A percentile compares a stretch with the other conserved stretches of the same genome.
phyloP scores from a whole-genome alignment of 2,113 vertebrate genomes.

The Cinclus mexicanus region DNA sequence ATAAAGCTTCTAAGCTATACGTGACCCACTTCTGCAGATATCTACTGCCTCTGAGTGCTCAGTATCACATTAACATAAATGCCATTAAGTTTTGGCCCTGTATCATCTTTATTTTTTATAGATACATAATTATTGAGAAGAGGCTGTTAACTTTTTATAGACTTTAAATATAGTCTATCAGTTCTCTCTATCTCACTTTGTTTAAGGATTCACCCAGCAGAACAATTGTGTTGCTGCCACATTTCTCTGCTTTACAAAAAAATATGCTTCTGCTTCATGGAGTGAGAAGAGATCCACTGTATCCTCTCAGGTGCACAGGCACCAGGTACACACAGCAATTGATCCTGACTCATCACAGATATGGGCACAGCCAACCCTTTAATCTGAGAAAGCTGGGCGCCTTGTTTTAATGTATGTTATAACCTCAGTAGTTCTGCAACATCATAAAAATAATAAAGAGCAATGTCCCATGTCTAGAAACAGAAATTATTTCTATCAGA shows the following conservation, averaged over 20 bases:
- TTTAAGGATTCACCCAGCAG: background rate
- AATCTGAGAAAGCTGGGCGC: background rate
- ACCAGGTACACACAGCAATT: background rate
- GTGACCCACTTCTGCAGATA: background rate
- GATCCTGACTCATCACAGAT: background rate
- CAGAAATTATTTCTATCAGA: background rate
- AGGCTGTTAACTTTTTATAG: slow-evolving; percentile 64
- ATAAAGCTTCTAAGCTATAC: background rate
- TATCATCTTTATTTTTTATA: slow-evolving; percentile 63
- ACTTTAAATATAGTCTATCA: slow-evolving; percentile 40
- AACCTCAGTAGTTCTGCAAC: slow-evolving; percentile 37
- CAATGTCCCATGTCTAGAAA: slow-evolving; percentile 54
- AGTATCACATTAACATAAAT: slow-evolving; percentile 49
- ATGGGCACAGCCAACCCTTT: background rate
- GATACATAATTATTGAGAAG: slow-evolving; percentile 63
- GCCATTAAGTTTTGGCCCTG: slow-evolving; percentile 43
- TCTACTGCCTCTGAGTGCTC: background rate
- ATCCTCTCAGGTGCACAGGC: background rate
- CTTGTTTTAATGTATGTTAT: background rate
- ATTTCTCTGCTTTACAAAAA: background rate
- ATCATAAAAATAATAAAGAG: slow-evolving; percentile 63
- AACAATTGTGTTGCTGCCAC: slow-evolving; percentile 1
- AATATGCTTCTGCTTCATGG: background rate
- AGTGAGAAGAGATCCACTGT: background rate
- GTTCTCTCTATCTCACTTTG: background rate